Percentiles rank a stretch among this genome's conserved stretches.
Evolutionary conservation across 2,113 vertebrate species (phyloP).

Genomic region (Esox niger): DNA sequence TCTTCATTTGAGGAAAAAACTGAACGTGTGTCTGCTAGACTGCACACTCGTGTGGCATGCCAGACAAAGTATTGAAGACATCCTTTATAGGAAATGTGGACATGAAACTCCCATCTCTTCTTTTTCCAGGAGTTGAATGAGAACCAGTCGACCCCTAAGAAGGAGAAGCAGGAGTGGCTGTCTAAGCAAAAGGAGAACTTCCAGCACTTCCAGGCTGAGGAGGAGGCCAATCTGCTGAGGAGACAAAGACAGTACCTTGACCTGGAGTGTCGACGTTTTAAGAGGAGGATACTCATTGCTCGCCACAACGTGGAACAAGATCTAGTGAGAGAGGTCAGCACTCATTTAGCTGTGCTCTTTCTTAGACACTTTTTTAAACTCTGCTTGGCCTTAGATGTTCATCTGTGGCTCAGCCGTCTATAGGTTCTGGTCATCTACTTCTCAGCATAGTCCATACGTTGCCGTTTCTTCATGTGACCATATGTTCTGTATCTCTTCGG

Average conservation of each 20-base stretch:
- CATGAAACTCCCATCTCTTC: neutral
- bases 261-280: conserved; percentile 94
- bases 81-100: neutral
- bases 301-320: conserved; percentile 95
- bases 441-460: neutral
- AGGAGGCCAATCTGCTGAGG: conserved; percentile 93
- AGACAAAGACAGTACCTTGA: conserved; percentile 95
- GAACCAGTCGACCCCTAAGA: conserved; percentile 99
- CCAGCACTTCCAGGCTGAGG: conserved; percentile 97
- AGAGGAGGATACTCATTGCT: conserved; percentile 92
- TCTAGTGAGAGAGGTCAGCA: conserved; percentile 88
- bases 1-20: neutral
- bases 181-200: conserved; percentile 98
- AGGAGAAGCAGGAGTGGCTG: conserved; percentile 98
- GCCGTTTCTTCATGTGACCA: neutral
- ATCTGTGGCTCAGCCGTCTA: neutral
- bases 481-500: no score
- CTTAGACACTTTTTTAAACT: neutral
- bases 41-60: no score
- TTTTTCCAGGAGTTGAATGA: conserved; percentile 89
- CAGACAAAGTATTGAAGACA: neutral
- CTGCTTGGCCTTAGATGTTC: neutral
- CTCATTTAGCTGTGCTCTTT: neutral
- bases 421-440: neutral
- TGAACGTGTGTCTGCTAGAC: no score